phyloP scores from a whole-genome alignment of 2,797 vertebrate genomes.

The Hydrolagus colliei region DNA sequence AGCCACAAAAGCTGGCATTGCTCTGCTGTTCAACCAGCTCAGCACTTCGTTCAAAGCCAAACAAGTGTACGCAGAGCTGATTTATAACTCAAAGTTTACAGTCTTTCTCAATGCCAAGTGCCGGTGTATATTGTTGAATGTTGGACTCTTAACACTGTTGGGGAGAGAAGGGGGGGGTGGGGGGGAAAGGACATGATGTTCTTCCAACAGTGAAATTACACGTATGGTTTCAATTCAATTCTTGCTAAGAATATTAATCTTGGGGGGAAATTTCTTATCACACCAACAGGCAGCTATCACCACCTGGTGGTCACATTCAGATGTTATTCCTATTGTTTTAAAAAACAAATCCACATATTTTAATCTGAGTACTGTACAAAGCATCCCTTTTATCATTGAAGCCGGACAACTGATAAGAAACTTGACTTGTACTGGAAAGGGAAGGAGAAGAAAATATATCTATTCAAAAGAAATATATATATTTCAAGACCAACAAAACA shows the following conservation, averaged over 20 bases:
- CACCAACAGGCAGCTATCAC: background rate
- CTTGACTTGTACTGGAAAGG: background rate
- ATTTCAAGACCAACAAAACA: background rate
- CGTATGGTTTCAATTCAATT: background rate
- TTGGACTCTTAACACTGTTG: background rate
- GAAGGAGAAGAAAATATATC: background rate
- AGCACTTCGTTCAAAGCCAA: background rate
- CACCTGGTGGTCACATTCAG: constrained; percentile 3
- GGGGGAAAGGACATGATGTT: too few relatives aligned
- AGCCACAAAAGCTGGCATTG: background rate
- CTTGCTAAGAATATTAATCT: background rate
- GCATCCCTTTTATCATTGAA: background rate
- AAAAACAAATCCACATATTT: background rate
- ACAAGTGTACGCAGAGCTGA: background rate
- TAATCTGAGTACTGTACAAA: too few relatives aligned
- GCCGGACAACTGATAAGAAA: background rate
- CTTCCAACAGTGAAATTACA: background rate
- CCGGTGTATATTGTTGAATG: background rate
- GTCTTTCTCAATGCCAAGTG: background rate
- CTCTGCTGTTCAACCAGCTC: background rate
- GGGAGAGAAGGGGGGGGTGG: too few relatives aligned
- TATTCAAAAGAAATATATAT: background rate
- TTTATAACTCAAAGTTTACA: background rate
- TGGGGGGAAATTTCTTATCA: background rate
- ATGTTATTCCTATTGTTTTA: background rate